A percentile compares a stretch with the other conserved stretches of the same genome.
These are phyloP conservation scores for Diarsia brunnea DNA, from an alignment of 2,888 invertebrate genomes.

Conservation along the genomic window DNA sequence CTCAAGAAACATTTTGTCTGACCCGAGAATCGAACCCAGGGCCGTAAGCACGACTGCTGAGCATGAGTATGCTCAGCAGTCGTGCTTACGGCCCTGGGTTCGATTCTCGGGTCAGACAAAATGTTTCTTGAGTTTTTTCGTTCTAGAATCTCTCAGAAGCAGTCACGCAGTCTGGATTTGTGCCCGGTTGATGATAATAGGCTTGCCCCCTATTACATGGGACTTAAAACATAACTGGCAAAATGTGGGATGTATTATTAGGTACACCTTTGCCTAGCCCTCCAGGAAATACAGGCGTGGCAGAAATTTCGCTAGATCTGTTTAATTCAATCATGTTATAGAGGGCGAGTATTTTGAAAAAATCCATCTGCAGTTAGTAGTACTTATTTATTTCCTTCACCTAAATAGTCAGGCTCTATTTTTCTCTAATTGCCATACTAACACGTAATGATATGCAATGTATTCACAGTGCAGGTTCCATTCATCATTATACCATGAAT, in stretches of 20 bases:
- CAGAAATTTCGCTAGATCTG: no score
- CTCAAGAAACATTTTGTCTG: no score
- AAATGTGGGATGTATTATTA: background rate
- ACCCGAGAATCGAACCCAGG: no score
- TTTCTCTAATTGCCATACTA: constrained; percentile 42
- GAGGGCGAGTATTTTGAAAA: no score
- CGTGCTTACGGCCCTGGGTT: no score
- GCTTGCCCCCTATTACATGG: background rate
- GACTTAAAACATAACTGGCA: background rate
- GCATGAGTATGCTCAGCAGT: no score
- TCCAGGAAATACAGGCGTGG: no score
- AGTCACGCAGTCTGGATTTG: background rate
- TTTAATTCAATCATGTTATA: no score
- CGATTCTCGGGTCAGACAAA: background rate
- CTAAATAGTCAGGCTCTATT: constrained; percentile 28
- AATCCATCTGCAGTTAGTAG: background rate
- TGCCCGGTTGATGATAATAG: background rate
- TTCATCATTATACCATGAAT: constrained; percentile 56
- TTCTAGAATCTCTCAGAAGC: background rate
- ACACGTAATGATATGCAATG: constrained; percentile 48
- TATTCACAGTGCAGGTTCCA: constrained; percentile 45
- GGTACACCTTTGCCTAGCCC: no score
- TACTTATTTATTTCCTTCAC: constrained; percentile 37
- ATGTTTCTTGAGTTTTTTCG: background rate
- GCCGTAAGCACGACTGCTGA: background rate